Conservation (phyloP, 2,113 vertebrate genomes). For the Talpa occidentalis region DNA sequence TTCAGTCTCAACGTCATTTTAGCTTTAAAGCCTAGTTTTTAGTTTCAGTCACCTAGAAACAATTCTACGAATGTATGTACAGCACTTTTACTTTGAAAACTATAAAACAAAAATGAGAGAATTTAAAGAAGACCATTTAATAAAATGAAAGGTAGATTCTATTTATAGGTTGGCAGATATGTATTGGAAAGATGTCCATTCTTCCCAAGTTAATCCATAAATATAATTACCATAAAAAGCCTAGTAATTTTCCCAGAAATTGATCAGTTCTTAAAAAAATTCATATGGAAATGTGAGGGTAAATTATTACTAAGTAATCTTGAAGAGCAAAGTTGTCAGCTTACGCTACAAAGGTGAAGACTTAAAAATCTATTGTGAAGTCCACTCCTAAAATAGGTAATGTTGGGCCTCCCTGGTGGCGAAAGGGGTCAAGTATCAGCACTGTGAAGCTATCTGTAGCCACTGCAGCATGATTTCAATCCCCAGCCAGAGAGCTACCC, state of each 20-base stretch:
- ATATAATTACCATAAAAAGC: neutral
- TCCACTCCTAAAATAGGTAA: too few relatives aligned
- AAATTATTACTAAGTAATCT: neutral
- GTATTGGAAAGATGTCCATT: neutral
- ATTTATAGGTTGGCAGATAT: neutral
- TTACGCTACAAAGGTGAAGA: neutral
- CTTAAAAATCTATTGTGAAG: neutral
- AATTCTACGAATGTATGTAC: neutral
- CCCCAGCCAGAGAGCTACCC: too few relatives aligned
- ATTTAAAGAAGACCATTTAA: neutral
- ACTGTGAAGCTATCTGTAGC: too few relatives aligned
- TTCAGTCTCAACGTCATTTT: neutral
- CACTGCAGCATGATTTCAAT: too few relatives aligned
- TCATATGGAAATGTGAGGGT: neutral
- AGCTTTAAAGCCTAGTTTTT: neutral
- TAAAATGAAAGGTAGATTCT: neutral
- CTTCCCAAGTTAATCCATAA: neutral
- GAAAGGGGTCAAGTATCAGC: too few relatives aligned
- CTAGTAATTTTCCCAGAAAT: slow-evolving; percentile 23
- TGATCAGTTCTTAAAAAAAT: neutral
- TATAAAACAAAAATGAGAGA: neutral
- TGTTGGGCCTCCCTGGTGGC: too few relatives aligned
- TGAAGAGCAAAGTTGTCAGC: neutral
- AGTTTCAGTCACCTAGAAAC: neutral
- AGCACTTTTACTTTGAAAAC: neutral